Evolutionary conservation across 2,888 invertebrate species (phyloP).

Genomic region (Bursaphelenchus okinawaensis): DNA sequence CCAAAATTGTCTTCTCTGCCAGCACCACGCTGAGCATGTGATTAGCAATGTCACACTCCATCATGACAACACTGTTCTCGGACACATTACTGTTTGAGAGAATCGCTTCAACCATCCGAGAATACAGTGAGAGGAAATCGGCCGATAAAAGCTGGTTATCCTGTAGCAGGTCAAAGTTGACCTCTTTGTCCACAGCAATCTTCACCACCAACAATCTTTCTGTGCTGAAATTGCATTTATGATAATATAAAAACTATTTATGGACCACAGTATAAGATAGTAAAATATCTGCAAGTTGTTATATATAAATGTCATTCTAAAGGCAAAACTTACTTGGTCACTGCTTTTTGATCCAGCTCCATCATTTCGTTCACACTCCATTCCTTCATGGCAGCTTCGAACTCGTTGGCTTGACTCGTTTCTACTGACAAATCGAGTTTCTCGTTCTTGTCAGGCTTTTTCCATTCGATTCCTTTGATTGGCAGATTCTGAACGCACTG

Average conservation of each 20-base stretch:
- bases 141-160: constrained; percentile 1
- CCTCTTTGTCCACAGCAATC: neutral
- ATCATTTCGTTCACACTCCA: neutral
- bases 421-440: neutral
- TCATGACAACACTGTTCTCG: constrained; percentile 23
- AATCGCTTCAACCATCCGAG: constrained; percentile 22
- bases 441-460: neutral
- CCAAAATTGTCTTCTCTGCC: constrained; percentile 27
- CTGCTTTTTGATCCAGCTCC: neutral
- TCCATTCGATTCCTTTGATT: neutral
- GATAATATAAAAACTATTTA: too few species aligned
- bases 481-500: neutral
- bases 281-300: too few species aligned
- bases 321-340: neutral
- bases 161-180: neutral
- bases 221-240: too few species aligned
- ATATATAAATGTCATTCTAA: neutral
- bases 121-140: constrained; percentile 11
- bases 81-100: constrained; percentile 21
- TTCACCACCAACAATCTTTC: neutral
- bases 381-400: neutral
- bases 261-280: too few species aligned
- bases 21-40: constrained; percentile 39
- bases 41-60: constrained; percentile 20
- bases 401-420: neutral